Percentiles rank a stretch among this genome's conserved stretches.
These are phyloP conservation scores for Ophion obscuratus DNA, from an alignment of 2,888 invertebrate species.

Conservation along the genomic window DNA sequence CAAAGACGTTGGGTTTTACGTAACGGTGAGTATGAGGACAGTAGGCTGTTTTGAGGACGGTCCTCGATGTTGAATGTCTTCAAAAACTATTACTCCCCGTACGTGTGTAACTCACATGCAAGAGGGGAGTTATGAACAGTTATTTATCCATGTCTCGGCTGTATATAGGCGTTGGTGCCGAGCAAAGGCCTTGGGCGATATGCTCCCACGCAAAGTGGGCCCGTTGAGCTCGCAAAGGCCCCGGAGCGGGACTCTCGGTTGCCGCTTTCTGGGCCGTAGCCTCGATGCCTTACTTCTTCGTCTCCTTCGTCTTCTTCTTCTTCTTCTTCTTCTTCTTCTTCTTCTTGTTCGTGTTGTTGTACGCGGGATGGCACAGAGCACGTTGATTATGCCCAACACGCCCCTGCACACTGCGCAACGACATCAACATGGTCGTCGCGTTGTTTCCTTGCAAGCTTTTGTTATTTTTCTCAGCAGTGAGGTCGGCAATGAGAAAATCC, in stretches of 20 bases:
- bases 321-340: slow-evolving; percentile 55
- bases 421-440: slow-evolving; percentile 25
- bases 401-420: slow-evolving; percentile 14
- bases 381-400: slow-evolving; percentile 23
- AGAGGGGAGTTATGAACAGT: slow-evolving; percentile 59
- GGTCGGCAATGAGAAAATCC: slow-evolving; percentile 10
- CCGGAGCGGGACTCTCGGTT: slow-evolving; percentile 53
- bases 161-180: slow-evolving; percentile 37
- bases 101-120: neutral
- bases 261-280: slow-evolving; percentile 68
- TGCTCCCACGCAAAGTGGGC: slow-evolving; percentile 71
- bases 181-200: slow-evolving; percentile 64
- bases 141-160: slow-evolving; percentile 60
- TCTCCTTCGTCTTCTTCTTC: slow-evolving; percentile 42
- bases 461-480: slow-evolving; percentile 26
- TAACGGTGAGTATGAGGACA: neutral
- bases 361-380: slow-evolving; percentile 9
- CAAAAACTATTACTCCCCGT: neutral
- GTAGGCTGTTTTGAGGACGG: neutral
- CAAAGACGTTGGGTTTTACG: neutral
- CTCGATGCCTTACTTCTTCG: slow-evolving; percentile 66
- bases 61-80: neutral
- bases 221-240: slow-evolving; percentile 51
- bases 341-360: slow-evolving; percentile 7
- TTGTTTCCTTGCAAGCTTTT: slow-evolving; percentile 35